phyloP scores from a whole-genome alignment of 2,113 vertebrate genomes.

The Callionymus lyra region DNA sequence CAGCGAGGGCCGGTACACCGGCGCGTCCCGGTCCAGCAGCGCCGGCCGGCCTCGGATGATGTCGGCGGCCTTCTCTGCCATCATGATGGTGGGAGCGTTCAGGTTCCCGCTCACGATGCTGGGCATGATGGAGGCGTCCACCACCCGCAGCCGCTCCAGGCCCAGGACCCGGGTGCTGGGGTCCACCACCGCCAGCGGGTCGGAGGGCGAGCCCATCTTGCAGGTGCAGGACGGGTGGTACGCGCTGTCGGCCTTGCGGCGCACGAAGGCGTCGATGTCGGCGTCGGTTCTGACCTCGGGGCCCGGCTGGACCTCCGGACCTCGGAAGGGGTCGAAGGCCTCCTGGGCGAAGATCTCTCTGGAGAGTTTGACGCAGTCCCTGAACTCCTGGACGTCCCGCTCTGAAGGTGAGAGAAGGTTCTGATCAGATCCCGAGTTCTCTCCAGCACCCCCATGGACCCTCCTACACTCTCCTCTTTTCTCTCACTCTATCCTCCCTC shows the following conservation, averaged over 20 bases:
- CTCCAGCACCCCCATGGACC: no score
- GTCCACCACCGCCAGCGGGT: slow-evolving; percentile 80
- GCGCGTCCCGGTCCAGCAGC: slow-evolving; percentile 67
- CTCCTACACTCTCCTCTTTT: no score
- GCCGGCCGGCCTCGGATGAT: slow-evolving; percentile 75
- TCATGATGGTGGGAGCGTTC: slow-evolving; percentile 92
- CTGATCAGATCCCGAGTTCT: no score
- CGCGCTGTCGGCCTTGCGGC: slow-evolving; percentile 83
- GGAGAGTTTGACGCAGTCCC: slow-evolving; percentile 76
- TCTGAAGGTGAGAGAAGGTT: slow-evolving; percentile 59
- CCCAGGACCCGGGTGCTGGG: slow-evolving; percentile 77
- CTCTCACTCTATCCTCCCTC: no score
- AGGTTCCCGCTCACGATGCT: slow-evolving; percentile 89
- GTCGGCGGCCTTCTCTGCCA: slow-evolving; percentile 91
- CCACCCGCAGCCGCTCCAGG: slow-evolving; percentile 77
- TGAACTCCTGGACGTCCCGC: slow-evolving; percentile 79
- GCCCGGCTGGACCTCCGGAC: slow-evolving; percentile 80
- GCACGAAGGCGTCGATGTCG: slow-evolving; percentile 86
- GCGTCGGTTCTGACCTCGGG: slow-evolving; percentile 70
- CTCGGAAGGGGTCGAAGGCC: slow-evolving; percentile 82
- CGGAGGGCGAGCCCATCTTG: slow-evolving; percentile 82
- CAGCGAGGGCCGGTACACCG: slow-evolving; percentile 76
- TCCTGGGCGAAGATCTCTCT: slow-evolving; percentile 91
- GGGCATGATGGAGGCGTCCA: slow-evolving; percentile 97
- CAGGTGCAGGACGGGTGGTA: slow-evolving; percentile 96